A percentile compares a stretch with the other conserved stretches of the same genome.
Evolutionary conservation across 2,113 vertebrate genomes (phyloP).

Genomic region (Progne subis): DNA sequence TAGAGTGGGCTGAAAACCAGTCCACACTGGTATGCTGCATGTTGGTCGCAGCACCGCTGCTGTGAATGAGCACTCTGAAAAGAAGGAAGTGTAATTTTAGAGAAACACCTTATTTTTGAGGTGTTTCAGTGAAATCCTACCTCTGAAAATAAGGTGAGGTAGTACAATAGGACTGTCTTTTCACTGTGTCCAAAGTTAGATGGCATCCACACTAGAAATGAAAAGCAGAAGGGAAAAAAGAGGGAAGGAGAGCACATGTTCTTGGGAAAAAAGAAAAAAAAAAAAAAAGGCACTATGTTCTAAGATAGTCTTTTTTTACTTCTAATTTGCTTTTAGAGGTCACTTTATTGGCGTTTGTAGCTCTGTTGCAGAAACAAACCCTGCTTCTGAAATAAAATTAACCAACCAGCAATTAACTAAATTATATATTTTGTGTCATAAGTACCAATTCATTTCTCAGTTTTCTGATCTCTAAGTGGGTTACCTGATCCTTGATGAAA

Average conservation of each 20-base stretch:
- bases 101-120: neutral
- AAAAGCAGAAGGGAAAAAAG: neutral
- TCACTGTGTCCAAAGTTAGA: neutral
- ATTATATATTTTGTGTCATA: neutral
- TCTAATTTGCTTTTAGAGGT: neutral
- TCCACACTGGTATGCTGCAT: neutral
- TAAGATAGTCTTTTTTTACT: neutral
- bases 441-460: neutral
- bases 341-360: neutral
- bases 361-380: neutral
- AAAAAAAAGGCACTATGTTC: neutral
- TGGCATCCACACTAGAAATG: neutral
- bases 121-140: neutral
- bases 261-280: neutral
- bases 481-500: neutral
- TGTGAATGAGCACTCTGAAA: neutral
- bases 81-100: neutral
- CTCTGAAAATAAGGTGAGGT: neutral
- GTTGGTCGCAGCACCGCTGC: neutral
- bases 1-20: neutral
- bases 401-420: neutral
- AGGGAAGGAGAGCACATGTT: rapidly evolving
- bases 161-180: neutral
- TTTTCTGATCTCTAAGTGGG: neutral
- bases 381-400: neutral